A percentile compares a stretch with the other conserved stretches of the same genome.
Conservation (phyloP, 2,888 invertebrate species). For the Miltochrista miniata region DNA sequence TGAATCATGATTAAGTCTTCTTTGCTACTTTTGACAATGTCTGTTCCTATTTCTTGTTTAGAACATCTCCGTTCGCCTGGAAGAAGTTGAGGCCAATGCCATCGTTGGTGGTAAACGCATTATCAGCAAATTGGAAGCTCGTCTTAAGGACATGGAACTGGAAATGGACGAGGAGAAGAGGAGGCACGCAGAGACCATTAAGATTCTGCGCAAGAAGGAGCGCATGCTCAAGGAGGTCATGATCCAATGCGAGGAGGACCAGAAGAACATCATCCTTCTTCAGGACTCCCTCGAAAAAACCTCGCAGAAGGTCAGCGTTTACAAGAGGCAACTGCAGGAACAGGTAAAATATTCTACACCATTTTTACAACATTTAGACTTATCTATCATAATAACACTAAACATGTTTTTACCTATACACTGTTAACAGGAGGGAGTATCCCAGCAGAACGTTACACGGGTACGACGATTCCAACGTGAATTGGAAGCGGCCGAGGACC, state of each 20-base stretch:
- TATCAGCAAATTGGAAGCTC: conserved; percentile 98
- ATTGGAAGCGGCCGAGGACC: conserved; percentile 98
- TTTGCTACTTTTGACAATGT: too few species aligned
- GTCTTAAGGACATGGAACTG: conserved; percentile 96
- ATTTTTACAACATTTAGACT: not conserved
- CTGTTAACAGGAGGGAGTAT: conserved; percentile 91
- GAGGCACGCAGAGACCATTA: conserved; percentile 98
- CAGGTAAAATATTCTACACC: conserved; percentile 81
- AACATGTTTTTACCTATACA: conserved; percentile 8
- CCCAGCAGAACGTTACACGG: conserved; percentile 95
- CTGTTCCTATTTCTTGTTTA: conserved; percentile 39
- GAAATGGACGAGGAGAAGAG: conserved; percentile 98
- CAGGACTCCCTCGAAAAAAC: conserved; percentile 96
- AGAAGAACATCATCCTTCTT: conserved; percentile 96
- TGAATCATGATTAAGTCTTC: too few species aligned
- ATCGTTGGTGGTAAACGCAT: conserved; percentile 98
- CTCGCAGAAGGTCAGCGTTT: conserved; percentile 93
- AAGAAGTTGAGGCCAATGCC: conserved; percentile 98
- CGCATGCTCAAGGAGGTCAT: conserved; percentile 97
- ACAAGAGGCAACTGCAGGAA: conserved; percentile 98
- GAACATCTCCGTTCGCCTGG: conserved; percentile 95
- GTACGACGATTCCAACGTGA: conserved; percentile 99
- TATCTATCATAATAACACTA: not conserved
- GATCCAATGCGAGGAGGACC: conserved; percentile 98
- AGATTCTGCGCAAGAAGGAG: conserved; percentile 99